A percentile compares a stretch with the other conserved stretches of the same genome.
Conservation (phyloP, 2,113 vertebrate species). For the Pristiophorus japonicus region DNA sequence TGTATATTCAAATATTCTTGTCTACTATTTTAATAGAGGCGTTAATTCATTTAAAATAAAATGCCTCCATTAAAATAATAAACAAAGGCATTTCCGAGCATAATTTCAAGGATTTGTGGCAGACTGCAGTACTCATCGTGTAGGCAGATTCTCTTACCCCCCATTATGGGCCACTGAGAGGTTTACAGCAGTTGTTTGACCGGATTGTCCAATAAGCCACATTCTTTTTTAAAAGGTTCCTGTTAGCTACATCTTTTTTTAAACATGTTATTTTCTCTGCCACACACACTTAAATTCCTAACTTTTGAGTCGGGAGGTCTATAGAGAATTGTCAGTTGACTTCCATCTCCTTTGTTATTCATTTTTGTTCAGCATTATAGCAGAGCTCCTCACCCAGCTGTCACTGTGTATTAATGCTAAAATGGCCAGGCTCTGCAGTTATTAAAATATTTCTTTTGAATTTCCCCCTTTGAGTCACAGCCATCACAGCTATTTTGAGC, state of each 20-base stretch:
- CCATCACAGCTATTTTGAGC: not conserved
- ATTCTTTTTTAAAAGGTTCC: not conserved
- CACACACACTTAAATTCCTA: not conserved
- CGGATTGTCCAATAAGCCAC: not conserved
- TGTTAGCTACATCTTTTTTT: not conserved
- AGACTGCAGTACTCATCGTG: not conserved
- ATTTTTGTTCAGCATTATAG: not conserved
- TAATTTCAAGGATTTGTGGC: constrained; percentile 1
- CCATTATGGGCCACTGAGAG: not conserved
- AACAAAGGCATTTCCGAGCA: not conserved
- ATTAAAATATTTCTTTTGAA: not conserved
- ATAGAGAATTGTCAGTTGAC: not conserved
- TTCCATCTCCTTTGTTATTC: not conserved
- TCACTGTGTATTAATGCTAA: not conserved
- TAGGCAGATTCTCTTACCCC: not conserved
- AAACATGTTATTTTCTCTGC: not conserved
- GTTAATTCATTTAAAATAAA: constrained; percentile 13
- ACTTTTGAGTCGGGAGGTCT: not conserved
- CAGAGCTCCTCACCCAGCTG: not conserved
- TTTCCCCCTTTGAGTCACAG: not conserved
- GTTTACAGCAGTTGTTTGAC: not conserved
- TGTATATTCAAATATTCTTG: not conserved
- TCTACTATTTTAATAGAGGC: not conserved
- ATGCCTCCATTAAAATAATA: not conserved
- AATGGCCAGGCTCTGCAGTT: not conserved